Evolutionary conservation across 1,140 invertebrate genomes (phyloP), one percentile per base, ranked within the genome.

Genomic region (Sinella curviseta): DNA sequence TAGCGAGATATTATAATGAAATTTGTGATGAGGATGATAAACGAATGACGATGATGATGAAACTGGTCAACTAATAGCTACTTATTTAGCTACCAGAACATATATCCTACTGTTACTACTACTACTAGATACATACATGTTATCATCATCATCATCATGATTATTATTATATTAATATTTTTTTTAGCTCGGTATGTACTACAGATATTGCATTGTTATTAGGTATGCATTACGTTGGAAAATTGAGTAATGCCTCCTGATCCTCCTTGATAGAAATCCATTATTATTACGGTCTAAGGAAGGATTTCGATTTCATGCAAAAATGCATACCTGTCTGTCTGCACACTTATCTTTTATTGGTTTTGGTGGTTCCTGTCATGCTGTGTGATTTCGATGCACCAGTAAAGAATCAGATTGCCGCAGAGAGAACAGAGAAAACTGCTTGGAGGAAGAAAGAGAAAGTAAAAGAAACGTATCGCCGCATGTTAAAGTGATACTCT

Each of bases 241-340:
- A 70, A 70, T 70, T 70, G 65, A 70, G 65, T 70, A 70, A 70
- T 70, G 65, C 65, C 65, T 33, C 65, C 31, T 70, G 12, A 17
- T 60, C 57, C 24, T 60, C 57, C 24, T 60, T n/a, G 24, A 48
- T 48, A 48, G 39, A 48, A 12, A 12, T 48, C 20, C 20, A 48
- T 12, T 12, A 48, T 20, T 48, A 12, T 20, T 48, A 12, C 20
- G 39, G 39, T 48, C 20, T 8, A 48, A 48, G 39, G 39, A n/a
- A n/a, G n/a, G n/a, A n/a, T 20, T 48, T 48, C 8, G 20, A 48
- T 48, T 48, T 8, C 8, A 48, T 12, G 20, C 39, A 48, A 48
- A 20, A 20, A 20, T 48, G 39, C 39, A 20, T 48, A 48, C 39
- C 20, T 8, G 39, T 8, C 39, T 48, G 8, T 48, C 39, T 48